Evolutionary conservation across 2,113 vertebrate genomes (phyloP).

Genomic region (Glaucidium brasilianum): DNA sequence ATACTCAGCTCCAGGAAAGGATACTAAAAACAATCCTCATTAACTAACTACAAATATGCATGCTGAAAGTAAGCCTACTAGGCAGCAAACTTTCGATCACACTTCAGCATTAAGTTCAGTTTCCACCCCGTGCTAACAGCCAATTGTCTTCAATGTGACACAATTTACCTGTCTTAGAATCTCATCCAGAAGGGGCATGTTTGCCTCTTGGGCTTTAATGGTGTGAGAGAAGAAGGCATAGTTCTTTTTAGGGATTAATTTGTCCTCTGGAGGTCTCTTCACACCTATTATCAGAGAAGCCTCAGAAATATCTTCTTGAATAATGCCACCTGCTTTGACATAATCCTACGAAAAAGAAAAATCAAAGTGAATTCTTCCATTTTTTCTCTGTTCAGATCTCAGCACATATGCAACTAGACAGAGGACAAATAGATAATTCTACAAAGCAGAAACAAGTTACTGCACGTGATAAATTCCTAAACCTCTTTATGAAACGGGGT

Average conservation of each 20-base stretch:
- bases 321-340: constrained; percentile 86
- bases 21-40: not conserved
- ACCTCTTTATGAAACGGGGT: not conserved
- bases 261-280: constrained; percentile 91
- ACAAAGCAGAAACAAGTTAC: not conserved
- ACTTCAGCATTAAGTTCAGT: not conserved
- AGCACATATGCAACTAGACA: not conserved
- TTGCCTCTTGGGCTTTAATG: constrained; percentile 97
- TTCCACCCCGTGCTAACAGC: not conserved
- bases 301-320: constrained; percentile 94
- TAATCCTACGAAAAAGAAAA: constrained; percentile 82
- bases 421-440: not conserved
- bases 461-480: not conserved
- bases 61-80: not conserved
- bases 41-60: rapidly evolving
- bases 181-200: constrained; percentile 93
- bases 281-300: constrained; percentile 94
- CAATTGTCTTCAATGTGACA: not conserved
- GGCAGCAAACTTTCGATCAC: not conserved
- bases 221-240: constrained; percentile 99
- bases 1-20: not conserved
- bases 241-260: constrained; percentile 88
- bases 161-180: constrained; percentile 86
- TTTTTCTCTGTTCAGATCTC: not conserved
- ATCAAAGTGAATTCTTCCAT: not conserved